Base-by-base conservation (phyloP, 2,888 invertebrate genomes). In the Drosophila helvetica region DNA sequence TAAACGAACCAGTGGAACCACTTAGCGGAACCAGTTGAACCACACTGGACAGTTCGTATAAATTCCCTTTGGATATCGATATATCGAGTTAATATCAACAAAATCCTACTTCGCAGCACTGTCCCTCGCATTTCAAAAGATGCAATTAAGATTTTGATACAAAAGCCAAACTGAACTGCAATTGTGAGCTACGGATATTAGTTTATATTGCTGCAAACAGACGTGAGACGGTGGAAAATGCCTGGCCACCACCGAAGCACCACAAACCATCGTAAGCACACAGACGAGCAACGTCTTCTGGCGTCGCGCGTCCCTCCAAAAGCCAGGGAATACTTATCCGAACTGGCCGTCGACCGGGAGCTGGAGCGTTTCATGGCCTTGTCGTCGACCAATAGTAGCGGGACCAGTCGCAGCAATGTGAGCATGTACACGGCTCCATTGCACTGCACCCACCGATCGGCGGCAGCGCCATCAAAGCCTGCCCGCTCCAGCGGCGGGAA, bases 291-390 rank as follows among this genome's bases (percentile, higher is more conserved):
- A 17, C 38, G 57, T 18, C 19, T n/a, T 8, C 30, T 27, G 17
- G 17, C 67, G 7, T 75, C 83, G 22, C 83, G 83, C 15, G 43
- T 87, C 15, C 88, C 88, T 15, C 70, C 83, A 1, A 86, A 73
- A 54, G 78, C 82, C 54, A 50, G 77, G 30, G 86, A 87, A 56
- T 83, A 83, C 43, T 63, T 83, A 0, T 57, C 78, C 2, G 71
- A 78, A 15, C 15, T 83, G 55, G 72, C 80, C 7, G 73, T 60
- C 30, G 83, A 83, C 15, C 88, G 83, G 5, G 88, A 88, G 8
- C 58, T 83, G 45, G 74, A 83, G 19, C 88, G 83, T 6, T 83
- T 75, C 18, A 87, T 83, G 88, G 69, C 73, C 3, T 19, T 83
- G 3, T 83, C 83, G 0, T 83, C 82, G 18, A 82, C 87, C 19